Evolutionary conservation across 2,113 vertebrate genomes (phyloP).

Genomic region (Leucopsar rothschildi): DNA sequence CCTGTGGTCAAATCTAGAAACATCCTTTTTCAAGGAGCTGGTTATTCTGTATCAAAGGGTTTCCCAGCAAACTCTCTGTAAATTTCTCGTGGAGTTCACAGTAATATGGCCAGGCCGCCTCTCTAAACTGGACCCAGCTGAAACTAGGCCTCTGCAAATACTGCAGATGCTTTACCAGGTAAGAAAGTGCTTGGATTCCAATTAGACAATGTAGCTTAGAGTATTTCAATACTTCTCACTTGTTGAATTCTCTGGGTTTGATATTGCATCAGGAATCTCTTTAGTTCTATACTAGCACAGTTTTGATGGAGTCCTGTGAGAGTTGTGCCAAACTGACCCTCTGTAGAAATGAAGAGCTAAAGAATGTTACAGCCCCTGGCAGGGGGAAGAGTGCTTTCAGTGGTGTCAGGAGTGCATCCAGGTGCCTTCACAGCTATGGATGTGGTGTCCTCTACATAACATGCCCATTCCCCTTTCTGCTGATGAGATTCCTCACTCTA

Average conservation of each 20-base stretch:
- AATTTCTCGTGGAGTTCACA: rapidly evolving
- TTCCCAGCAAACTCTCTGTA: background rate
- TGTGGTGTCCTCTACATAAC: rapidly evolving
- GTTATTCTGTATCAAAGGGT: background rate
- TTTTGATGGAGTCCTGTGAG: background rate
- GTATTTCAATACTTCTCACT: background rate
- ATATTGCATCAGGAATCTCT: background rate
- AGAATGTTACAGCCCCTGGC: background rate
- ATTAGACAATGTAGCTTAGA: background rate
- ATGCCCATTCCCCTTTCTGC: background rate
- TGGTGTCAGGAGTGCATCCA: background rate
- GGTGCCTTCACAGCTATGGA: background rate
- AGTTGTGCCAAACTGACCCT: background rate
- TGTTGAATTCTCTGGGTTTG: background rate
- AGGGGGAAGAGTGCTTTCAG: background rate
- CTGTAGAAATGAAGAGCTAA: background rate
- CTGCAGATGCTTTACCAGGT: conserved; percentile 62
- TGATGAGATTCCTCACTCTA: background rate
- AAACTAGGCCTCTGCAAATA: background rate
- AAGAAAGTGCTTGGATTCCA: background rate
- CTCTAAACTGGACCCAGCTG: rapidly evolving
- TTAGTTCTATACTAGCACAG: background rate
- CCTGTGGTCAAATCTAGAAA: conserved; percentile 54
- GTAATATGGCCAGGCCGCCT: rapidly evolving
- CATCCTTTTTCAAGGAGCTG: background rate